phyloP scores from a whole-genome alignment of 2,888 invertebrate species.

The Brachyopa scutellaris region DNA sequence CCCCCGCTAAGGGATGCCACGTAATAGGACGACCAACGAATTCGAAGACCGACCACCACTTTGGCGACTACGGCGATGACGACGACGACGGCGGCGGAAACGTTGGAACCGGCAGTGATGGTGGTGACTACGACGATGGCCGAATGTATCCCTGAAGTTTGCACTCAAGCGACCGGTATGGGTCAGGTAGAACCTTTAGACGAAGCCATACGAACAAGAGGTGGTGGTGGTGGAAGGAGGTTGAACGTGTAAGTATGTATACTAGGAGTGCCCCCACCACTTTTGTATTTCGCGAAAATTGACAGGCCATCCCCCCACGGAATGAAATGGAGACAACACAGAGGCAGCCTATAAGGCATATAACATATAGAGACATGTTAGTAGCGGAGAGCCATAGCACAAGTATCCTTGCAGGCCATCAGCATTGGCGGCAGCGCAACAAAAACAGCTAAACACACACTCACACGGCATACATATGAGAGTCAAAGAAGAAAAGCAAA shows the following conservation, averaged over 20 bases:
- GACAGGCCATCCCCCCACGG: constrained; percentile 58
- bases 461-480: constrained; percentile 40
- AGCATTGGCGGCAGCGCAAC: constrained; percentile 42
- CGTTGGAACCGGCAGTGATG: not conserved
- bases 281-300: constrained; percentile 68
- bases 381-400: constrained; percentile 4
- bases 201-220: constrained; percentile 27
- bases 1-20: constrained; percentile 66
- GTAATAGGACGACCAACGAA: constrained; percentile 58
- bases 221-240: not conserved
- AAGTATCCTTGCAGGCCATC: constrained; percentile 57
- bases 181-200: constrained; percentile 64
- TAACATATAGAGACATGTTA: not conserved
- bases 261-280: constrained; percentile 25
- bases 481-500: constrained; percentile 68
- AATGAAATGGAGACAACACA: constrained; percentile 63
- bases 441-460: constrained; percentile 48
- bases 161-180: constrained; percentile 50
- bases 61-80: constrained; percentile 29
- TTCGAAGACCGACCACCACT: constrained; percentile 40
- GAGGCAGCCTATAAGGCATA: constrained; percentile 39
- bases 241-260: constrained; percentile 46
- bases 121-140: constrained; percentile 58
- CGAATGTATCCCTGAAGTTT: constrained; percentile 67
- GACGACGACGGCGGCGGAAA: not conserved